Base-by-base conservation (phyloP, 2,888 invertebrate species). In the Pristionchus entomophagus region DNA sequence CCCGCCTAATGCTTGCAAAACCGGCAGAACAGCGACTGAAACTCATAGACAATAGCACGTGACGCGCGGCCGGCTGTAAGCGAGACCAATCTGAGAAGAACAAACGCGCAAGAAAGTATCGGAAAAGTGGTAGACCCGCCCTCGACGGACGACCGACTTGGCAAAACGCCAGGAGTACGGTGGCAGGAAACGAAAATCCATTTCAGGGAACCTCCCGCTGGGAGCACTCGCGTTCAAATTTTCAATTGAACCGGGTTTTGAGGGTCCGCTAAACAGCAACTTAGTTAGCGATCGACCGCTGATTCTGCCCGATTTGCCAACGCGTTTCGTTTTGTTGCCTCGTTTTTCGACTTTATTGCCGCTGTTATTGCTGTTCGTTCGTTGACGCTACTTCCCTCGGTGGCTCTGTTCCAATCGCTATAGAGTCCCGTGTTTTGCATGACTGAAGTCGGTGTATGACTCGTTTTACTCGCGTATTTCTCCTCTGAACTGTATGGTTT, bases 81-180 rank as follows among this genome's bases (percentile, higher is more conserved):
- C n/a, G n/a, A 38, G 73, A 38, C 17, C 12, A 22, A 73, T 41
- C 22, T 12, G 12, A n/a, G 49, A 29, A 41, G 77, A 77, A 41
- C n/a, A n/a, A 77, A 22, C 6, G 45, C 41, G 35, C n/a, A 22
- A 49, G 49, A 77, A 77, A 77, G 41, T 77, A 77, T 77, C 35
- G 77, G 49, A 77, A 77, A 49, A 69, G n/a, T 32, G 73, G 38
- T 32, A n/a, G 51, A 49, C 49, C 45, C 77, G 35, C 19, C 2
- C 22, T 53, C 51, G 51, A n/a, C 32, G 81, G 32, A 29, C 22
- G n/a, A n/a, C 26, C 14, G 17, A 32, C 17, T 81, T 81, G 81
- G 81, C 81, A 51, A 81, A 81, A 81, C 53, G 51, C 81, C 81
- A 81, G 38, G 49, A 77, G 49, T n/a, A n/a, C n/a, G n/a, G n/a